phyloP scores from a whole-genome alignment of 2,113 vertebrate species.

The Clarias batrachus region DNA sequence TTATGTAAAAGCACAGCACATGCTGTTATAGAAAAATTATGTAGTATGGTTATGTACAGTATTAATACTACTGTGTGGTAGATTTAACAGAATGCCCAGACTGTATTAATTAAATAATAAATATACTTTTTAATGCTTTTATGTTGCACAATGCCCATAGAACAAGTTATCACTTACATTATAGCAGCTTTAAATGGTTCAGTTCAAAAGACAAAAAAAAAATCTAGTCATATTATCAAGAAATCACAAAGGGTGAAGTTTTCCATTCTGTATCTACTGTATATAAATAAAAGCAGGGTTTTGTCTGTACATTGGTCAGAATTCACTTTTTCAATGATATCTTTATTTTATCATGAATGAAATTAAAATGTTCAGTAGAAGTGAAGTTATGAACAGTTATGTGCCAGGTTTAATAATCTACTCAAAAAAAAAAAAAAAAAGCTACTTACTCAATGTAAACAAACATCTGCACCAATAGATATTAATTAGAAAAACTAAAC shows the following conservation, averaged over 20 bases:
- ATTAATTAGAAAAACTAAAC: too few relatives aligned
- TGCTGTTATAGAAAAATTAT: neutral
- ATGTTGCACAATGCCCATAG: neutral
- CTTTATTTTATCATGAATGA: too few relatives aligned
- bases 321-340: too few relatives aligned
- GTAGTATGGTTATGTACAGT: neutral
- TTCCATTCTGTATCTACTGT: neutral
- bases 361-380: too few relatives aligned
- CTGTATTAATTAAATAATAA: neutral
- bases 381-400: too few relatives aligned
- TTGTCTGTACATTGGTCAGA: too few relatives aligned
- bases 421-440: too few relatives aligned
- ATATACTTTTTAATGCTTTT: neutral
- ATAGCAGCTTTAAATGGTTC: neutral
- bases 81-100: neutral
- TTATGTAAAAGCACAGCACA: conserved; percentile 8
- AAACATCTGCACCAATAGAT: too few relatives aligned
- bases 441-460: too few relatives aligned
- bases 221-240: neutral
- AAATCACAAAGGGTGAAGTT: neutral
- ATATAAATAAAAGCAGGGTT: too few relatives aligned
- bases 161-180: neutral
- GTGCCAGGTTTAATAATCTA: too few relatives aligned
- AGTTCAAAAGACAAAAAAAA: neutral
- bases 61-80: too few relatives aligned